phyloP scores from a whole-genome alignment of 2,888 invertebrate genomes.

The Limenitis camilla region DNA sequence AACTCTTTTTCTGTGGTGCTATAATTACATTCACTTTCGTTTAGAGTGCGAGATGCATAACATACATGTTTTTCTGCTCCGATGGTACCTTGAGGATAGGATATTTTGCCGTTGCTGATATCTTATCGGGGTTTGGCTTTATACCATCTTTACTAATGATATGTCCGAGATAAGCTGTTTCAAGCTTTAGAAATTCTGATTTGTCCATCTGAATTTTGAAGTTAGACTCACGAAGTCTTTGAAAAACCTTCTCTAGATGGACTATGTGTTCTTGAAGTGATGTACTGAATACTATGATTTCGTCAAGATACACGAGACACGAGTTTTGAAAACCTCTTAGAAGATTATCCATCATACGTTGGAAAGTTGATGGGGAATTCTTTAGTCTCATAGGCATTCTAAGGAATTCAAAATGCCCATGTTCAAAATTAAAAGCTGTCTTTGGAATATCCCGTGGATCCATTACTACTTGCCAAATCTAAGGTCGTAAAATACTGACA shows the following conservation, averaged over 20 bases:
- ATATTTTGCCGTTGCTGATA: neutral
- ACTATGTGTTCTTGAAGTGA: constrained; percentile 28
- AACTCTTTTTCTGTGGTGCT: constrained; percentile 37
- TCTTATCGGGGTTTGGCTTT: constrained; percentile 8
- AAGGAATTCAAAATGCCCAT: constrained; percentile 30
- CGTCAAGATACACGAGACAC: constrained; percentile 32
- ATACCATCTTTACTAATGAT: constrained; percentile 8
- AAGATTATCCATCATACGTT: constrained; percentile 31
- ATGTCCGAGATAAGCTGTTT: constrained; percentile 7
- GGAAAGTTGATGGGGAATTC: constrained; percentile 27
- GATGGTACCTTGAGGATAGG: constrained; percentile 15
- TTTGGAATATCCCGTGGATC: constrained; percentile 23
- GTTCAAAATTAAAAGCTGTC: too few relatives aligned
- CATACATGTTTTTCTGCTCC: constrained; percentile 26
- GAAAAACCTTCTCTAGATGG: constrained; percentile 16
- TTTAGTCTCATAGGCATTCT: constrained; percentile 29
- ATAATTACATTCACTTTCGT: constrained; percentile 23
- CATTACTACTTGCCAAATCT: constrained; percentile 9
- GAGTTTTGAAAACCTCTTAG: constrained; percentile 27
- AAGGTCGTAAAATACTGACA: constrained; percentile 14
- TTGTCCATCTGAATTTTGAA: neutral
- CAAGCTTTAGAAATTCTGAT: neutral
- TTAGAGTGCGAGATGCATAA: constrained; percentile 26
- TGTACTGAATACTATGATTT: constrained; percentile 31
- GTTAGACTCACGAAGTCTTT: neutral